phyloP scores from a whole-genome alignment of 2,113 vertebrate genomes.

The Mastomys coucha region DNA sequence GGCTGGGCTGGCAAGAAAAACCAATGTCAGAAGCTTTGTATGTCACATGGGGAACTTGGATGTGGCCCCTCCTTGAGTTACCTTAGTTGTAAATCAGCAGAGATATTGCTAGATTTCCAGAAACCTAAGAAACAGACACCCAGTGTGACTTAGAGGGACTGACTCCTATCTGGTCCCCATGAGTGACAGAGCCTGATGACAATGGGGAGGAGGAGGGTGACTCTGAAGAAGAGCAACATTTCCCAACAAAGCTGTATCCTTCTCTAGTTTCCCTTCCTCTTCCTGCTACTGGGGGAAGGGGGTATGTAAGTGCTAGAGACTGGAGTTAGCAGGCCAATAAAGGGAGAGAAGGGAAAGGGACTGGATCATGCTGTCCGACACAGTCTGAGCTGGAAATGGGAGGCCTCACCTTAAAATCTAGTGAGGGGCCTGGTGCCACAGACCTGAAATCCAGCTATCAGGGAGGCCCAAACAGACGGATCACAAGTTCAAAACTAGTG shows the following conservation, averaged over 20 bases:
- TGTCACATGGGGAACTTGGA: not conserved
- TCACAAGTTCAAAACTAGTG: not conserved
- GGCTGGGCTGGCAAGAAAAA: not conserved
- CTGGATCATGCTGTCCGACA: accelerated
- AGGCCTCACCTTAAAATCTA: not conserved
- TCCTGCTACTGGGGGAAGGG: not conserved
- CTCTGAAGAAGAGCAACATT: not conserved
- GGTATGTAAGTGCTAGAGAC: not conserved
- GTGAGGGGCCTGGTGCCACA: not conserved
- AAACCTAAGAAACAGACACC: not conserved
- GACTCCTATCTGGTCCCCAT: not conserved
- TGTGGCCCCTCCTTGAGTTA: not conserved
- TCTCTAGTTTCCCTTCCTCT: not conserved
- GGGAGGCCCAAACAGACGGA: not conserved
- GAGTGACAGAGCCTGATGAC: not conserved
- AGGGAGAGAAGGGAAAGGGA: not conserved
- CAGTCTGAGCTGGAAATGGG: not conserved
- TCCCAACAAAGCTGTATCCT: not conserved
- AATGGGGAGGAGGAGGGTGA: not conserved
- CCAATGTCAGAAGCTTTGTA: not conserved
- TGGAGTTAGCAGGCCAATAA: not conserved
- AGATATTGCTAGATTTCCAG: not conserved
- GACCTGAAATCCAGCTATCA: too few species aligned
- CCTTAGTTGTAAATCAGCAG: not conserved
- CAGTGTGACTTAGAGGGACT: not conserved